Evolutionary conservation across 2,888 invertebrate species (phyloP).

Genomic region (Sthenelais limicola): DNA sequence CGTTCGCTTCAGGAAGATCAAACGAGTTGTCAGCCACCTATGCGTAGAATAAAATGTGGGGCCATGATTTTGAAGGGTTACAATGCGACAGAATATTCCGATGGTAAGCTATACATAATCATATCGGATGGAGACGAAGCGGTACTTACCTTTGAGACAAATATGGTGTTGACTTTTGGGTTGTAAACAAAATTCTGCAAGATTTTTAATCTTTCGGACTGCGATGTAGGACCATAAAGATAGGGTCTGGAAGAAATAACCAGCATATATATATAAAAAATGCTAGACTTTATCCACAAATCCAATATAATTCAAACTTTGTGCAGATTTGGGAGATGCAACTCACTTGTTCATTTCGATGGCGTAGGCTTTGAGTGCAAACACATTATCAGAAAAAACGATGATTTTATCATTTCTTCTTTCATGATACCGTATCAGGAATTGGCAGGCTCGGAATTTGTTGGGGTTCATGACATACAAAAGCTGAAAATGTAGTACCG

Average conservation of each 20-base stretch:
- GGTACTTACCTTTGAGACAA: constrained; percentile 89
- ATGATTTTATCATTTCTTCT: constrained; percentile 98
- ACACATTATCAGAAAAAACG: constrained; percentile 99
- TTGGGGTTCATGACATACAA: constrained; percentile 99
- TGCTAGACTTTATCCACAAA: neutral
- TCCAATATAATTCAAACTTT: neutral
- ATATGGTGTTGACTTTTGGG: constrained; percentile 98
- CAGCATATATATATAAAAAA: neutral
- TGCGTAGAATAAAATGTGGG: neutral
- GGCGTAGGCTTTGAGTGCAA: constrained; percentile 97
- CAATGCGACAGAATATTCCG: no score
- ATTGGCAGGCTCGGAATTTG: constrained; percentile 97
- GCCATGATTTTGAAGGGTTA: no score
- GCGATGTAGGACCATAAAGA: constrained; percentile 97
- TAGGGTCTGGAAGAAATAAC: constrained; percentile 78
- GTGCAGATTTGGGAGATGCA: neutral
- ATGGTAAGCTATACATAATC: neutral
- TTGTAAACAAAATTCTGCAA: constrained; percentile 99
- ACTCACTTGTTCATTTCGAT: constrained; percentile 90
- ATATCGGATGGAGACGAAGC: neutral
- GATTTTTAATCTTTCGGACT: constrained; percentile 96
- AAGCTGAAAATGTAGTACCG: constrained; percentile 73
- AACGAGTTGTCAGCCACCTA: constrained; percentile 97
- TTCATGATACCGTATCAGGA: constrained; percentile 93
- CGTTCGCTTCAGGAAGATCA: constrained; percentile 99